A percentile compares a stretch with the other conserved stretches of the same genome.
phyloP scores from a whole-genome alignment of 1,140 invertebrate species.

The Microplitis demolitor region DNA sequence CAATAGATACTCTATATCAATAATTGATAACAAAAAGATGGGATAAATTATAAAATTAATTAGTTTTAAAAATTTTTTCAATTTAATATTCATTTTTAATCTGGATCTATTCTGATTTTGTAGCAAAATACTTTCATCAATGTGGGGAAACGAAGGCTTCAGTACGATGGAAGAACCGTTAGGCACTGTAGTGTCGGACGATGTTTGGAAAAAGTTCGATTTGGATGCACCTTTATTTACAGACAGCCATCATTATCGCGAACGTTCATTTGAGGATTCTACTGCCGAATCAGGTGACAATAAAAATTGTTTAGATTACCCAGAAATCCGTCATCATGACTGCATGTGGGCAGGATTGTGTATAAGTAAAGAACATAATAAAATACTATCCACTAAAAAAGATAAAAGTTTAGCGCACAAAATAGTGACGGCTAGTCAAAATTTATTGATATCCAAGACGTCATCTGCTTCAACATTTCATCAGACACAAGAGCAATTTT shows the following conservation, averaged over 20 bases:
- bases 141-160: constrained; percentile 38
- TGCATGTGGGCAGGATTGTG: constrained; percentile 73
- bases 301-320: constrained; percentile 33
- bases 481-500: constrained; percentile 21
- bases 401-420: constrained; percentile 34
- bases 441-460: constrained; percentile 45
- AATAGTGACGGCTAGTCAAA: constrained; percentile 46
- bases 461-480: constrained; percentile 25
- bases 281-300: constrained; percentile 26
- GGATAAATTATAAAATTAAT: no score
- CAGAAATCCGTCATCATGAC: constrained; percentile 65
- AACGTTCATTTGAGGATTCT: constrained; percentile 30
- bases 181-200: constrained; percentile 50
- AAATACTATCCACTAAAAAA: constrained; percentile 43
- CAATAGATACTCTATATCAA: no score
- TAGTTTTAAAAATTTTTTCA: no score
- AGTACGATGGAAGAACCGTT: constrained; percentile 34
- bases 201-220: constrained; percentile 65
- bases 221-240: constrained; percentile 48
- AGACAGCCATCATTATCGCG: constrained; percentile 42
- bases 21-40: no score
- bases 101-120: not conserved
- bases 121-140: constrained; percentile 41
- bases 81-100: not conserved
- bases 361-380: constrained; percentile 60